Conservation (phyloP, 2,888 invertebrate species). For the Timema podura region DNA sequence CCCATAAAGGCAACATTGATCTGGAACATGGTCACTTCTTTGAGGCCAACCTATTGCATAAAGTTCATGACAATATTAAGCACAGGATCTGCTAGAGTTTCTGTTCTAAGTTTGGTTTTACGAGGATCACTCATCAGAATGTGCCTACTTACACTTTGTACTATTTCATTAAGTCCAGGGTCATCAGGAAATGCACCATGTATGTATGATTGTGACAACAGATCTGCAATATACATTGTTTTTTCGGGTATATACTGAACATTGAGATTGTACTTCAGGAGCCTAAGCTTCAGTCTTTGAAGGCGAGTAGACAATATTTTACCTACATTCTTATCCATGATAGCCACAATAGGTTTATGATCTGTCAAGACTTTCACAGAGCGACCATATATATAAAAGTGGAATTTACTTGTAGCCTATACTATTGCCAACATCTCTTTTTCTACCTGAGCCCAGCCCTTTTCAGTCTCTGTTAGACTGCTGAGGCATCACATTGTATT, state of each 20-base stretch:
- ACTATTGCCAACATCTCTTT: constrained; percentile 17
- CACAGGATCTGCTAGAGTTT: not conserved
- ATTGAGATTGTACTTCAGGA: not conserved
- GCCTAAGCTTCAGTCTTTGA: not conserved
- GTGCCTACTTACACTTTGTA: constrained; percentile 5
- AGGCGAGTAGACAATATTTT: not conserved
- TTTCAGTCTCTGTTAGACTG: constrained; percentile 35
- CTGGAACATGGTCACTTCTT: not conserved
- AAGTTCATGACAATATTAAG: not conserved
- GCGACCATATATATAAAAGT: constrained; percentile 16
- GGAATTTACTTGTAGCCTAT: constrained; percentile 12
- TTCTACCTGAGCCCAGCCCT: constrained; percentile 31
- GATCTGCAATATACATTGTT: not conserved
- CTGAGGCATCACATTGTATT: constrained; percentile 32
- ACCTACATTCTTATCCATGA: constrained; percentile 10
- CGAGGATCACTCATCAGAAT: not conserved
- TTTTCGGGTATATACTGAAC: not conserved
- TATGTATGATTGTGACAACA: not conserved
- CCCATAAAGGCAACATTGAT: not conserved
- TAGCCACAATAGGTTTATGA: constrained; percentile 17
- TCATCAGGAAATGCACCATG: not conserved
- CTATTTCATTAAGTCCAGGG: not conserved
- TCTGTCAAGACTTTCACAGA: constrained; percentile 15
- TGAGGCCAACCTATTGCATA: constrained; percentile 1
- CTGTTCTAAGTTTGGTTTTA: not conserved